Base-by-base conservation (phyloP, 2,888 invertebrate genomes). In the Meghimatium bilineatum region DNA sequence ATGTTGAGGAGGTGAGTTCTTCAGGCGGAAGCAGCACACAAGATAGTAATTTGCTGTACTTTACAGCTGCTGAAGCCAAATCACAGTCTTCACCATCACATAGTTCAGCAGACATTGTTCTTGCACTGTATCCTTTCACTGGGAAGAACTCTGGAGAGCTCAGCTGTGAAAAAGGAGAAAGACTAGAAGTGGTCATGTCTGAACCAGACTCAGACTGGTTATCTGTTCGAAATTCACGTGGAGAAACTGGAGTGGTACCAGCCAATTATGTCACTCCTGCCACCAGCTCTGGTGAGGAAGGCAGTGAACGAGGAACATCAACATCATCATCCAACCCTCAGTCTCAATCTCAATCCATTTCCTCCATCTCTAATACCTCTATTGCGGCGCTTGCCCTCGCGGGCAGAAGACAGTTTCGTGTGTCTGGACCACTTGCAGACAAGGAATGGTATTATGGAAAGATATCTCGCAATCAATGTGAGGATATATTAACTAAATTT, bases 171-270 rank as follows among this genome's bases (percentile, higher is more conserved):
- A 99, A 99, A 93, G 98, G 98, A 80, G 99, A 99, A 94, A 88
- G 97, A 79, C 95, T 99, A 89, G 98, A 99, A 94, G 97, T 99
- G 90, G 95, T 99, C 87, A 96, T 98, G 92, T 99, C 99, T 17
- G 96, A 97, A 12, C 97, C 98, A 87, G 99, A 99, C 95, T 99
- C 99, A 17, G 99, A 99, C 95, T 99, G 99, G 99, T 98, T 96
- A 95, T 97, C 97, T 93, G 99, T 99, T 82, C 95, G 98, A 76
- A 99, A 99, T 95, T 96, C 96, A 82, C 96, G 96, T 93, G 99
- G 99, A 12, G 97, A 97, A 94, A 95, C 97, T 86, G 99, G 99
- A 82, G 96, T 99, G 90, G 98, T 99, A 91, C 99, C 99, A 67
- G 95, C 91, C 67, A 94, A 94, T 88, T 94, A 94, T 89, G 94